These are phyloP conservation scores for Coryphaenoides rupestris DNA, from an alignment of 2,113 vertebrate species.

Conservation along the genomic window DNA sequence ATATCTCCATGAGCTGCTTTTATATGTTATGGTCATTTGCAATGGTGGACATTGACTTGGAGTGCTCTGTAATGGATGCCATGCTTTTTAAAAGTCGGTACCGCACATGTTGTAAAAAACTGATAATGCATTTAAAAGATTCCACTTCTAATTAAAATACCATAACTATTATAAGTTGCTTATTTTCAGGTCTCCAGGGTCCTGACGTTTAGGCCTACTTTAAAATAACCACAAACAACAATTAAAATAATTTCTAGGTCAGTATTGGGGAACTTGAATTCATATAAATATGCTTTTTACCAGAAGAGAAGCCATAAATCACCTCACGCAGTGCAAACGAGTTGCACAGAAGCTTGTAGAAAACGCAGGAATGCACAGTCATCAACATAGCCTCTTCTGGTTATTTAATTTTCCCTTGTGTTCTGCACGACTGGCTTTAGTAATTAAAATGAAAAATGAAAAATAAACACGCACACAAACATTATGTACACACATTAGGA, in stretches of 20 bases:
- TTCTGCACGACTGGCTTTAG: slow-evolving; percentile 40
- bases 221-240: too few species aligned
- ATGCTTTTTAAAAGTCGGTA: too few species aligned
- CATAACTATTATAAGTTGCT: too few species aligned
- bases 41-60: too few species aligned
- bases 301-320: slow-evolving; percentile 32
- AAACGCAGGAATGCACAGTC: slow-evolving; percentile 7
- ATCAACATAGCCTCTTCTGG: slow-evolving; percentile 17
- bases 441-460: slow-evolving; percentile 35
- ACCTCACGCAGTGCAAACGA: slow-evolving; percentile 38
- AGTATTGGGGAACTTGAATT: slow-evolving; percentile 20
- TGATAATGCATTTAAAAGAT: too few species aligned
- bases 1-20: too few species aligned
- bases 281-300: slow-evolving; percentile 11
- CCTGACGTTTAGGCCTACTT: too few species aligned
- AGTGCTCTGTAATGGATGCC: too few species aligned
- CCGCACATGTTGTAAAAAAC: too few species aligned
- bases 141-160: too few species aligned
- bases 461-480: slow-evolving; percentile 17
- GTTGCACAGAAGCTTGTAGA: slow-evolving; percentile 8
- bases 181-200: too few species aligned
- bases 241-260: slow-evolving; percentile 9
- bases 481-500: slow-evolving; percentile 45
- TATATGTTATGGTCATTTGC: too few species aligned
- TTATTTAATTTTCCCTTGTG: slow-evolving; percentile 6